Evolutionary conservation across 1,140 invertebrate species (phyloP).

Genomic region (Polyergus mexicanus): DNA sequence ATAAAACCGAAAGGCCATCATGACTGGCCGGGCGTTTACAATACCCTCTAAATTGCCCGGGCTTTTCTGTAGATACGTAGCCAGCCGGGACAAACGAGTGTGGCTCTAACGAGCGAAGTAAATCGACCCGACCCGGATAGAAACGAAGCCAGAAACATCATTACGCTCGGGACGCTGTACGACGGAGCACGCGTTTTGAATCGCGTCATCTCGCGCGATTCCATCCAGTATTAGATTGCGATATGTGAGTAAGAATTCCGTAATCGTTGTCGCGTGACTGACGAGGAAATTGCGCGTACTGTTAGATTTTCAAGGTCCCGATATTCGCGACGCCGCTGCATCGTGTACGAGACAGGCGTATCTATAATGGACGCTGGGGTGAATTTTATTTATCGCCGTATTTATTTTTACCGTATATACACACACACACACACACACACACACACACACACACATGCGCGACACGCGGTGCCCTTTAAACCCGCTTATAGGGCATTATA

Average conservation of each 20-base stretch:
- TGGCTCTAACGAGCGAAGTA: conserved; percentile 11
- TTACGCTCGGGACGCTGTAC: conserved; percentile 30
- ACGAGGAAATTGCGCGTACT: conserved; percentile 65
- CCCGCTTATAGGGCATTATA: neutral
- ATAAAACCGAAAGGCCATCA: conserved; percentile 64
- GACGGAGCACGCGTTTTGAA: conserved; percentile 20
- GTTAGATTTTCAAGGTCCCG: conserved; percentile 68
- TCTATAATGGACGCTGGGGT: conserved; percentile 35
- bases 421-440: too few relatives aligned
- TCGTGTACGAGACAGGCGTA: conserved; percentile 51
- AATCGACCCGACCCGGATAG: neutral
- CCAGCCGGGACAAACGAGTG: conserved; percentile 23
- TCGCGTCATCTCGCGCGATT: conserved; percentile 36
- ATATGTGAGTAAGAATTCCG: conserved; percentile 49
- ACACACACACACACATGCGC: too few relatives aligned
- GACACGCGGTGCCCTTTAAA: conserved; percentile 41
- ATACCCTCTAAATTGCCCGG: neutral
- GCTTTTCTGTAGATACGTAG: neutral
- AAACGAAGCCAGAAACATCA: neutral
- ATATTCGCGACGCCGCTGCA: conserved; percentile 20
- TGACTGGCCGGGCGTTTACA: conserved; percentile 16
- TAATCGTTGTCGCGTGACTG: conserved; percentile 63
- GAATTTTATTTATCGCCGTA: conserved; percentile 52
- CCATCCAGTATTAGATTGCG: conserved; percentile 15
- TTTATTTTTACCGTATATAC: conserved; percentile 16